Conservation (phyloP, 2,113 vertebrate species). For the Trogon surrucura region DNA sequence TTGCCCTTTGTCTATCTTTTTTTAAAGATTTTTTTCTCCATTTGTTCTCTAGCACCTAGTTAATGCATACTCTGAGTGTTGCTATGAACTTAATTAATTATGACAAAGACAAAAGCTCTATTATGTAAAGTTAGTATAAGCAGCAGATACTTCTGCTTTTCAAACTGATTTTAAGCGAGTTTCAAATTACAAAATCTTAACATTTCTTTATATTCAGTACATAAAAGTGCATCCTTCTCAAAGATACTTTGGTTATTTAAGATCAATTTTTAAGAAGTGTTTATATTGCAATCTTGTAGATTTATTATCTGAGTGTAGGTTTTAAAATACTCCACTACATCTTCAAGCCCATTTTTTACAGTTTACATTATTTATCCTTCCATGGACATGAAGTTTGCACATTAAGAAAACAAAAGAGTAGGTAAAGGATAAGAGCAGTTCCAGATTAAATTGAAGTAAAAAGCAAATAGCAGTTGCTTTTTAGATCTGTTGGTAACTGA, state of each 20-base stretch:
- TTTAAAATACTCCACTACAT: background rate
- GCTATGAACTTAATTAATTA: background rate
- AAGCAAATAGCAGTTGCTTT: background rate
- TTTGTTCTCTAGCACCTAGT: background rate
- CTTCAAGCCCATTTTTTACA: background rate
- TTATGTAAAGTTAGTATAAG: background rate
- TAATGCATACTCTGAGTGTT: background rate
- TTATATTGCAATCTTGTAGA: background rate
- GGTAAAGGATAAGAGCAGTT: background rate
- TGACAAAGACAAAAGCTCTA: background rate
- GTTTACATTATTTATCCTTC: background rate
- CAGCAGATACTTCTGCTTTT: background rate
- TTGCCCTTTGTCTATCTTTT: background rate
- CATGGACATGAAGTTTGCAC: background rate
- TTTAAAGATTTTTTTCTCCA: background rate
- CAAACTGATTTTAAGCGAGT: background rate
- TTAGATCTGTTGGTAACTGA: background rate
- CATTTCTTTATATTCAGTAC: background rate
- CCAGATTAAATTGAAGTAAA: background rate
- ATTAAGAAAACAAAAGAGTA: background rate
- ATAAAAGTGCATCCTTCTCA: background rate
- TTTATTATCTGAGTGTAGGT: background rate
- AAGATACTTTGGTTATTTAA: background rate
- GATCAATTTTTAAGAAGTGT: background rate
- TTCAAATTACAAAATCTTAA: background rate